These are phyloP conservation scores for Premnoplex brunnescens DNA, from an alignment of 2,797 vertebrate species.

Conservation along the genomic window DNA sequence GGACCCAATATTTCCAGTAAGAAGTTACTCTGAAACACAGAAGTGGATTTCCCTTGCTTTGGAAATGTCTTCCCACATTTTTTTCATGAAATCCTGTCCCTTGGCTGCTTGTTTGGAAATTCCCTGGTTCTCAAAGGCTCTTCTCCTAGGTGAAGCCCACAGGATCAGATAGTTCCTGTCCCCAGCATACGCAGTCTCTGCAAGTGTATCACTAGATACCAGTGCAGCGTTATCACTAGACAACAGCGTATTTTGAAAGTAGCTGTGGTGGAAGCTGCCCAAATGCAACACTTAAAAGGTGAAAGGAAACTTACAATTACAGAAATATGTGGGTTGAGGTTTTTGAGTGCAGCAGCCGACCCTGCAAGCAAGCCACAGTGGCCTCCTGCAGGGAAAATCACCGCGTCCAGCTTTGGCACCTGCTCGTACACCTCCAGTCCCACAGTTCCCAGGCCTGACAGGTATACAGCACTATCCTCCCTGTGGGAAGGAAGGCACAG, in stretches of 20 bases:
- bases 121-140: background rate
- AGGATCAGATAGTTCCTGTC: background rate
- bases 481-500: conserved; percentile 62
- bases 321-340: conserved; percentile 82
- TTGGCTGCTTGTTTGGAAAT: background rate
- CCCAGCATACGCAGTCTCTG: background rate
- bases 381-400: conserved; percentile 86
- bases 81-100: background rate
- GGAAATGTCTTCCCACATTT: background rate
- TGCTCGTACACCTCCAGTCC: conserved; percentile 89
- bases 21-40: background rate
- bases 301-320: conserved; percentile 84
- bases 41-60: background rate
- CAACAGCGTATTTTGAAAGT: background rate
- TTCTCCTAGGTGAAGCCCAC: background rate
- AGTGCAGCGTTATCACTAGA: too few species aligned
- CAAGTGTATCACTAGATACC: background rate
- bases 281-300: background rate
- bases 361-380: conserved; percentile 85
- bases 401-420: conserved; percentile 85
- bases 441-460: conserved; percentile 88
- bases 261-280: background rate
- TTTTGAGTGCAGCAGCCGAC: conserved; percentile 87
- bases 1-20: background rate
- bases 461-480: conserved; percentile 82